phyloP scores from a whole-genome alignment of 2,888 invertebrate genomes.

The Polydesmus complanatus region DNA sequence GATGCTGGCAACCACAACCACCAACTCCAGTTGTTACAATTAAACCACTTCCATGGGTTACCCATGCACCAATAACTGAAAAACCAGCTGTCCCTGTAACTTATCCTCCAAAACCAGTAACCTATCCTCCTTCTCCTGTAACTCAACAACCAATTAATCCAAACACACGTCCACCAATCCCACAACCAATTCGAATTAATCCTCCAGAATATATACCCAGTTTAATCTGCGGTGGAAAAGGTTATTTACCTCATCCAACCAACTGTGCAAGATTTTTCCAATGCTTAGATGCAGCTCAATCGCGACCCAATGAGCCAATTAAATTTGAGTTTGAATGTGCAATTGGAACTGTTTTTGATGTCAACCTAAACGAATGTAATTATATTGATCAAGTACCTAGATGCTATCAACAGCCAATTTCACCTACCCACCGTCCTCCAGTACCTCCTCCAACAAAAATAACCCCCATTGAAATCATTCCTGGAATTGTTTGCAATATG shows the following conservation, averaged over 20 bases:
- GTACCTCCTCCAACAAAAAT: background rate
- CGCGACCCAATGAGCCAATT: background rate
- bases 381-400: slow-evolving; percentile 1
- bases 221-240: slow-evolving; percentile 16
- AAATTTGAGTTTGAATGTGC: slow-evolving; percentile 6
- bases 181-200: background rate
- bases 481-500: background rate
- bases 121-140: background rate
- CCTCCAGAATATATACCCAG: background rate
- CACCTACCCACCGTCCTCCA: background rate
- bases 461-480: background rate
- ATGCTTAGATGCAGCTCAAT: slow-evolving; percentile 11
- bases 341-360: slow-evolving; percentile 11
- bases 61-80: background rate
- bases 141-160: background rate
- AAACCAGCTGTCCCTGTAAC: background rate
- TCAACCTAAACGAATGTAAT: slow-evolving; percentile 2
- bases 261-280: slow-evolving; percentile 26
- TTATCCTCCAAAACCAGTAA: slow-evolving; percentile 2
- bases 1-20: slow-evolving; percentile 2
- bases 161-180: background rate
- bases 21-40: background rate
- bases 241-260: slow-evolving; percentile 24
- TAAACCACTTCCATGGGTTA: background rate
- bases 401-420: background rate